Evolutionary conservation across 2,113 vertebrate genomes (phyloP).

Genomic region (Uria lomvia): DNA sequence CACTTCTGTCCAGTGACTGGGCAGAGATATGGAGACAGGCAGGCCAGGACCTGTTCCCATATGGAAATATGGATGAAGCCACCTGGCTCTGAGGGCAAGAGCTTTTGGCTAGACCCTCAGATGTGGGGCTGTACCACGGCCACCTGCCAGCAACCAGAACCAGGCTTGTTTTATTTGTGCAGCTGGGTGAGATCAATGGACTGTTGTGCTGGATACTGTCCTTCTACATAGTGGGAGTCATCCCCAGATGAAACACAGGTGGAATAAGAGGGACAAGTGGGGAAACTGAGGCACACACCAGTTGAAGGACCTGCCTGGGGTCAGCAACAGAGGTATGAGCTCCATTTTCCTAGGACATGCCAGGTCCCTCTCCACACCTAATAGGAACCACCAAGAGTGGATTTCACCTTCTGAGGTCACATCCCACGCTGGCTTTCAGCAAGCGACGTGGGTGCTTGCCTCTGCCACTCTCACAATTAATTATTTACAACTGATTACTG

Average conservation of each 20-base stretch:
- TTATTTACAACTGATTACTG: neutral
- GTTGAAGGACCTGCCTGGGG: neutral
- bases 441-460: neutral
- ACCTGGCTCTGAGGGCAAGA: neutral
- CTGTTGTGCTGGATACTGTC: neutral
- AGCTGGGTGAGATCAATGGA: neutral
- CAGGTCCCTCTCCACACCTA: neutral
- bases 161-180: neutral
- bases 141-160: neutral
- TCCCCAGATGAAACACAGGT: neutral
- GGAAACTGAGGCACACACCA: neutral
- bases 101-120: neutral
- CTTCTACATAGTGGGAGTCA: neutral
- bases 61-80: neutral
- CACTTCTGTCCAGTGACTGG: neutral
- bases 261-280: neutral
- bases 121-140: neutral
- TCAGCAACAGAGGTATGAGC: neutral
- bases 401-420: neutral
- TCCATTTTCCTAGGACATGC: neutral
- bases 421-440: neutral
- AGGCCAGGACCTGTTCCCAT: neutral
- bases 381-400: neutral
- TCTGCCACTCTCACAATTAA: neutral
- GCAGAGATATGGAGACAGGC: neutral